A percentile compares a stretch with the other conserved stretches of the same genome.
phyloP scores from a whole-genome alignment of 2,113 vertebrate genomes.

The Arothron firmamentum region DNA sequence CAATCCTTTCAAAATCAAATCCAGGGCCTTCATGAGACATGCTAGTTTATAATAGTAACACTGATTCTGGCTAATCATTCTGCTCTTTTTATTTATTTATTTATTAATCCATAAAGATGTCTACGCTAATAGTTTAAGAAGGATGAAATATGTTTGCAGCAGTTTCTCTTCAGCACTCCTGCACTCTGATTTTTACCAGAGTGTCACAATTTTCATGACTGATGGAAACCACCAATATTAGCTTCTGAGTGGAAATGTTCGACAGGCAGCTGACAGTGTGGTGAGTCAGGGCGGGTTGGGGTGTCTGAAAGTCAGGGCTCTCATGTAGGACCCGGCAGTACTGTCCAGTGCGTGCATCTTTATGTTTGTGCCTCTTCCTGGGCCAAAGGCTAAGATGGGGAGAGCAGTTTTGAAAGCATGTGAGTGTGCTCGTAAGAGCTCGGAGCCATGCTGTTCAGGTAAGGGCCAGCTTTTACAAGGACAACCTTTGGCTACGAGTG shows the following conservation, averaged over 20 bases:
- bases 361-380: conserved; percentile 41
- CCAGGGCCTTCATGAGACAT: conserved; percentile 46
- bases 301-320: no score
- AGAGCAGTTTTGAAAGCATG: conserved; percentile 67
- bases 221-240: no score
- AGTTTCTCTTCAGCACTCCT: conserved; percentile 46
- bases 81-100: conserved; percentile 20
- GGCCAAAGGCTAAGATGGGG: conserved; percentile 45
- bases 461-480: conserved; percentile 65
- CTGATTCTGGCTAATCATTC: conserved; percentile 39
- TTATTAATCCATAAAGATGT: conserved; percentile 4
- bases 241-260: no score
- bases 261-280: no score
- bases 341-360: not conserved
- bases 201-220: no score
- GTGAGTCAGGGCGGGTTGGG: no score
- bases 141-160: conserved; percentile 52
- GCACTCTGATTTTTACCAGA: no score
- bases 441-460: conserved; percentile 44
- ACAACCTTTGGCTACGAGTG: conserved; percentile 59
- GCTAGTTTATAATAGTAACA: conserved; percentile 57
- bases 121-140: conserved; percentile 41
- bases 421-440: conserved; percentile 47
- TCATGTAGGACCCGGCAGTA: no score
- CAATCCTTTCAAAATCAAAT: conserved; percentile 64